These are phyloP conservation scores for Himalopsyche anomala DNA, from an alignment of 2,888 invertebrate species.

Conservation along the genomic window DNA sequence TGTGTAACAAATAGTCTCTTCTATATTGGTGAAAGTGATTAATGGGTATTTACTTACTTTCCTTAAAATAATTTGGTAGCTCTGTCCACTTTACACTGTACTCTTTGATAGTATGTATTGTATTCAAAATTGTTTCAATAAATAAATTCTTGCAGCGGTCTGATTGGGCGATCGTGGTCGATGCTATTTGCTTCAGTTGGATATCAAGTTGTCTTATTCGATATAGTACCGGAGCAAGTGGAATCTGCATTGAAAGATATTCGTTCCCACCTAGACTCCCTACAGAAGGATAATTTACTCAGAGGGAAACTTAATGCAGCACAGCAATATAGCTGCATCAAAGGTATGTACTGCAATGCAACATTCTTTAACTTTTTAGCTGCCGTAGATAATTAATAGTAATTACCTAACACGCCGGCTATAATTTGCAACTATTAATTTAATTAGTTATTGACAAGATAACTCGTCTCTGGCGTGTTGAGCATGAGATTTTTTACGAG, in stretches of 20 bases:
- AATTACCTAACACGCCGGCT: too few species aligned
- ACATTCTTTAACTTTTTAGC: neutral
- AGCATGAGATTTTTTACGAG: too few species aligned
- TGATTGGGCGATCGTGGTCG: conserved; percentile 97
- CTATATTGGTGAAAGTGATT: neutral
- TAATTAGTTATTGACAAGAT: too few species aligned
- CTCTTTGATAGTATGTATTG: neutral
- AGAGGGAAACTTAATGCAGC: conserved; percentile 85
- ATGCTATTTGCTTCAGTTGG: conserved; percentile 97
- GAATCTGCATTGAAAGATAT: conserved; percentile 85
- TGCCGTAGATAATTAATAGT: too few species aligned
- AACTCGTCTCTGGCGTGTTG: too few species aligned
- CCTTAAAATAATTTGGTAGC: neutral
- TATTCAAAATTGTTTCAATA: too few species aligned
- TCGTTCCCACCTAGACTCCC: conserved; percentile 81
- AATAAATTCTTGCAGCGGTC: conserved; percentile 81
- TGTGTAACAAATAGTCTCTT: neutral
- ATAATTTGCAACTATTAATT: too few species aligned
- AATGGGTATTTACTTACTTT: neutral
- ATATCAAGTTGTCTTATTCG: conserved; percentile 91
- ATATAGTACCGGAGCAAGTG: conserved; percentile 87
- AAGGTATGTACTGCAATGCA: conserved; percentile 74
- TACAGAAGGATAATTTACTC: conserved; percentile 84
- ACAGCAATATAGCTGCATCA: conserved; percentile 87
- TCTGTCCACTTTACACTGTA: neutral